These are phyloP conservation scores for Dasypogon diadema DNA, from an alignment of 2,888 invertebrate genomes.

Conservation along the genomic window DNA sequence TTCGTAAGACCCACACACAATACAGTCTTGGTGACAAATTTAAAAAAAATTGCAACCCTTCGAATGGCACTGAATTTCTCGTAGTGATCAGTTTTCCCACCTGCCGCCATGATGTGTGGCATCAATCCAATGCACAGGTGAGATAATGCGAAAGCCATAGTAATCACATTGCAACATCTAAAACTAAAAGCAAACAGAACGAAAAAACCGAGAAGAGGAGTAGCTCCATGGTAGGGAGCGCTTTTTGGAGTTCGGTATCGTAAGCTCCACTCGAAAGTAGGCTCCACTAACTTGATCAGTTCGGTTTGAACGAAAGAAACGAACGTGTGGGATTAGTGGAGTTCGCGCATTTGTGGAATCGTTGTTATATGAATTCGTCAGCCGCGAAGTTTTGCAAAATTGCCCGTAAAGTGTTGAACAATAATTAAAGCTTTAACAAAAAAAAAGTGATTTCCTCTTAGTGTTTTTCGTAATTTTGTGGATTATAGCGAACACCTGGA, in stretches of 20 bases:
- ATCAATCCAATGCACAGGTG: constrained; percentile 1
- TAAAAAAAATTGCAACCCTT: no score
- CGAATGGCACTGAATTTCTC: no score
- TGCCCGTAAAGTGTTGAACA: neutral
- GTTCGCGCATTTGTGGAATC: neutral
- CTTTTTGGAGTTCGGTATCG: constrained; percentile 1
- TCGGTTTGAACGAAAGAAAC: constrained; percentile 4
- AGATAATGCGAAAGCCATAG: constrained; percentile 27
- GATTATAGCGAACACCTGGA: constrained; percentile 5
- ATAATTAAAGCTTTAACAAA: neutral
- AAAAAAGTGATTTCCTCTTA: neutral
- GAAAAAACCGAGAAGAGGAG: constrained; percentile 2
- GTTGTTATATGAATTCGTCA: constrained; percentile 1
- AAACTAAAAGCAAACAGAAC: constrained; percentile 5
- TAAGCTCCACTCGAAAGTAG: constrained; percentile 12
- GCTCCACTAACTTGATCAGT: constrained; percentile 14
- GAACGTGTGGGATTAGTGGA: constrained; percentile 5
- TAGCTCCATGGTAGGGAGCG: constrained; percentile 2
- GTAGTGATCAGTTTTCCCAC: no score
- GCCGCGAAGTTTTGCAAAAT: constrained; percentile 2
- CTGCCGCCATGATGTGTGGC: no score
- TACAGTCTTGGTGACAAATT: no score
- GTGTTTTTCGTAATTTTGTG: constrained; percentile 20
- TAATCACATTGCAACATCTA: constrained; percentile 21
- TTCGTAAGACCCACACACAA: no score